These are phyloP conservation scores for Acanthacorydalis orientalis DNA, from an alignment of 2,888 invertebrate species.

Conservation along the genomic window DNA sequence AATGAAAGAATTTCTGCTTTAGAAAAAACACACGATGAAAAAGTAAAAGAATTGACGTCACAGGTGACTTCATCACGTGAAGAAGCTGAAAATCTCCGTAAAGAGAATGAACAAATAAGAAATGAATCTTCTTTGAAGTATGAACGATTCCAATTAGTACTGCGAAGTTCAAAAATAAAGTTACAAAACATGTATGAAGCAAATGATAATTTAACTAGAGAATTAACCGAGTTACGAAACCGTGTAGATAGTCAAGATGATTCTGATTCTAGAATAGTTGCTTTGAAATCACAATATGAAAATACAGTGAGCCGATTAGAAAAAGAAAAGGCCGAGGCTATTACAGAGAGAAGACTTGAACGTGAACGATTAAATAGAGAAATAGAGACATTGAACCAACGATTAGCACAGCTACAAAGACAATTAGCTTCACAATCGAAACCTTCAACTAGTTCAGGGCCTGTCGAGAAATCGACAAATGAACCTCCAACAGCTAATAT, in stretches of 20 bases:
- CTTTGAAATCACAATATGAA: slow-evolving; percentile 53
- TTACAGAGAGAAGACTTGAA: slow-evolving; percentile 37
- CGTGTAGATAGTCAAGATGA: slow-evolving; percentile 3
- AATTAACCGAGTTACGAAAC: slow-evolving; percentile 21
- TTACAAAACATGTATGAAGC: slow-evolving; percentile 56
- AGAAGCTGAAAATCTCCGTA: slow-evolving; percentile 37
- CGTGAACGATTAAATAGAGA: slow-evolving; percentile 34
- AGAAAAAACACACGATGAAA: slow-evolving; percentile 28
- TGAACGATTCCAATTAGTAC: slow-evolving; percentile 31
- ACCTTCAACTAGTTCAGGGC: slow-evolving; percentile 48
- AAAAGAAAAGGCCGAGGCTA: slow-evolving; percentile 51
- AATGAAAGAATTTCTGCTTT: slow-evolving; percentile 24
- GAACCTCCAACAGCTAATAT: slow-evolving; percentile 79
- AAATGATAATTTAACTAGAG: slow-evolving; percentile 41
- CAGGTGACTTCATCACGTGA: slow-evolving; percentile 26
- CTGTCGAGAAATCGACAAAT: slow-evolving; percentile 34
- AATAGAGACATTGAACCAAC: slow-evolving; percentile 53
- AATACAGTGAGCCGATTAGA: slow-evolving; percentile 49
- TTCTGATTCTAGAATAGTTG: slow-evolving; percentile 26
- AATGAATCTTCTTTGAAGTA: slow-evolving; percentile 26
- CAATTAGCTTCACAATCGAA: slow-evolving; percentile 45
- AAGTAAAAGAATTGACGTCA: slow-evolving; percentile 27
- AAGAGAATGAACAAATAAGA: slow-evolving; percentile 27
- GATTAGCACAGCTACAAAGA: slow-evolving; percentile 48
- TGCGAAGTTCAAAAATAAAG: slow-evolving; percentile 58